phyloP scores from a whole-genome alignment of 2,888 invertebrate genomes.

The Chloroclystis v-ata region DNA sequence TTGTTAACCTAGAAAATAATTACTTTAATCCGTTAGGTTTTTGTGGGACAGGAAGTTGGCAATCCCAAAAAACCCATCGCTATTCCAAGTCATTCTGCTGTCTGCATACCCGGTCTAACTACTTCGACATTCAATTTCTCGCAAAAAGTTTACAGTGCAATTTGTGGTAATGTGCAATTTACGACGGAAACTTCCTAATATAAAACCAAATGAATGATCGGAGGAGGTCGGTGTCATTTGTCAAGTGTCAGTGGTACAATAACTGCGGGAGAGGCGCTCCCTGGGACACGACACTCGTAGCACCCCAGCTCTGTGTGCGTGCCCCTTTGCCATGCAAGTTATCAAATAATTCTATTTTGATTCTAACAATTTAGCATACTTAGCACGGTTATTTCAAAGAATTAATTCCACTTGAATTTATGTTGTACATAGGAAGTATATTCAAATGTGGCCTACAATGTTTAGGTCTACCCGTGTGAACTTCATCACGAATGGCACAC shows the following conservation, averaged over 20 bases:
- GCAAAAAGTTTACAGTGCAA: neutral
- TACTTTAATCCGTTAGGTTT: constrained; percentile 23
- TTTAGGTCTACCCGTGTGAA: constrained; percentile 75
- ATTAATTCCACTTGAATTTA: constrained; percentile 72
- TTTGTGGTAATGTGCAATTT: constrained; percentile 2
- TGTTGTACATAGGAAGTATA: constrained; percentile 76
- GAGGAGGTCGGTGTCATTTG: constrained; percentile 11
- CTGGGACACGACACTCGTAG: constrained; percentile 44
- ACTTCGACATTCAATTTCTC: neutral
- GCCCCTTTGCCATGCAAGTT: constrained; percentile 53
- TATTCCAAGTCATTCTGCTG: constrained; percentile 9
- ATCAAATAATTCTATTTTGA: constrained; percentile 69
- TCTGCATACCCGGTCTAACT: neutral
- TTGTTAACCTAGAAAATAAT: constrained; percentile 18
- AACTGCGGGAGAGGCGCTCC: constrained; percentile 22
- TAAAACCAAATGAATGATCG: neutral
- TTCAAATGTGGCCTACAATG: constrained; percentile 75
- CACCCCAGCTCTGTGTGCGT: constrained; percentile 36
- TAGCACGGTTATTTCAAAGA: constrained; percentile 72
- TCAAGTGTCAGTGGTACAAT: constrained; percentile 10
- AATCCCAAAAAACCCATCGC: constrained; percentile 16
- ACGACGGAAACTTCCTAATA: neutral
- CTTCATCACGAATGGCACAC: constrained; percentile 74
- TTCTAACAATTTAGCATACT: constrained; percentile 63
- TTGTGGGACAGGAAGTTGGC: constrained; percentile 26